Conservation (phyloP, 2,888 invertebrate genomes). For the Mesochorus sp. region DNA sequence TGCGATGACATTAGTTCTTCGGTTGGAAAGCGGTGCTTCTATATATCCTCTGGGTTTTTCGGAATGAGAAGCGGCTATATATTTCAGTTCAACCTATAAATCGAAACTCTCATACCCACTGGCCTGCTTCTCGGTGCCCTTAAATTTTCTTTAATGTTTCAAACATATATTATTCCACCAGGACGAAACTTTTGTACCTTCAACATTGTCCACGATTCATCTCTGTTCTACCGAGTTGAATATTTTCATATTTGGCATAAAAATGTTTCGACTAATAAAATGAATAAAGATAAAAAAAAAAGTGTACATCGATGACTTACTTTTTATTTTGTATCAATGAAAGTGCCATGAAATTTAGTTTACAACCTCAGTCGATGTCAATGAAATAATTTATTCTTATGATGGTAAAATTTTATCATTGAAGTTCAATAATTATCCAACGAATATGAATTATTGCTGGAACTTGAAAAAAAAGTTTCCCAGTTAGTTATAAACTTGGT, state of each 20-base stretch:
- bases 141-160: constrained; percentile 78
- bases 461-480: too few species aligned
- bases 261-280: constrained; percentile 1
- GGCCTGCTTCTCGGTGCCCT: constrained; percentile 64
- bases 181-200: constrained; percentile 67
- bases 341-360: not conserved
- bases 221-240: constrained; percentile 37
- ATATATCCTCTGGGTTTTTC: constrained; percentile 14
- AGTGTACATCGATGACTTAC: too few species aligned
- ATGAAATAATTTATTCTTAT: not conserved
- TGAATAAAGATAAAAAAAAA: not conserved
- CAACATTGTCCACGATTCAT: constrained; percentile 10
- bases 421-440: not conserved
- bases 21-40: constrained; percentile 37
- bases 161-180: constrained; percentile 72
- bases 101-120: constrained; percentile 76
- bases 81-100: constrained; percentile 72
- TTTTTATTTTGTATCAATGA: too few species aligned
- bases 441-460: not conserved
- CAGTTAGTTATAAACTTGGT: not conserved
- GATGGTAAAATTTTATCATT: too few species aligned
- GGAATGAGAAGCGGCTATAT: constrained; percentile 66
- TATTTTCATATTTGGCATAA: constrained; percentile 37
- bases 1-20: constrained; percentile 50
- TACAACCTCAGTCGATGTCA: not conserved